These are phyloP conservation scores for Denticeps clupeoides DNA, from an alignment of 2,797 vertebrate species.

Conservation along the genomic window DNA sequence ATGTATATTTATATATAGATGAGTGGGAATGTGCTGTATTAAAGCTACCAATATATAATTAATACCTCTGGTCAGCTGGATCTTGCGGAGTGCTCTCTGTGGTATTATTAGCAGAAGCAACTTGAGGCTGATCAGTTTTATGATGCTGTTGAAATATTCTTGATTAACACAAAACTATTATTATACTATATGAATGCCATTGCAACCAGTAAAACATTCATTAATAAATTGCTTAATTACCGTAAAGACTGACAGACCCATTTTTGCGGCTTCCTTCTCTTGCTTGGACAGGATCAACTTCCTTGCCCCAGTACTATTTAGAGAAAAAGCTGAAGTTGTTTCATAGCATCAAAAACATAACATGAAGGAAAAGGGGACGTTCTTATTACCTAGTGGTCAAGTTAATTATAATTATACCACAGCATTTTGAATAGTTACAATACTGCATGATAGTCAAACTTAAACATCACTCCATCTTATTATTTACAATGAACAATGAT, in stretches of 20 bases:
- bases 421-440: too few species aligned
- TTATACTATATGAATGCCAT: too few species aligned
- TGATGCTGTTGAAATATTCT: constrained; percentile 48
- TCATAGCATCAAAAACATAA: too few species aligned
- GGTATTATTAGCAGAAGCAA: constrained; percentile 25
- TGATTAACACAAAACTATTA: too few species aligned
- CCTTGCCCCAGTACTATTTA: constrained; percentile 56
- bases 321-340: neutral
- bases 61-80: constrained; percentile 41
- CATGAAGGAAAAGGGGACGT: too few species aligned
- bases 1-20: neutral
- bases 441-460: too few species aligned
- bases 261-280: constrained; percentile 82
- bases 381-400: too few species aligned
- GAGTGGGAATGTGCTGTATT: neutral
- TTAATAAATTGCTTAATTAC: constrained; percentile 42
- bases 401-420: too few species aligned
- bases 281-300: constrained; percentile 76
- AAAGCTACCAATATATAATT: neutral
- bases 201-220: too few species aligned
- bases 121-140: constrained; percentile 40
- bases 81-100: constrained; percentile 27
- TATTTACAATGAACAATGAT: too few species aligned
- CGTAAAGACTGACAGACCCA: constrained; percentile 84
- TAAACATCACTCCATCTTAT: too few species aligned